Evolutionary conservation across 2,797 vertebrate species (phyloP), one percentile per base, ranked within the genome.

Genomic region (Clarias platycephalus): DNA sequence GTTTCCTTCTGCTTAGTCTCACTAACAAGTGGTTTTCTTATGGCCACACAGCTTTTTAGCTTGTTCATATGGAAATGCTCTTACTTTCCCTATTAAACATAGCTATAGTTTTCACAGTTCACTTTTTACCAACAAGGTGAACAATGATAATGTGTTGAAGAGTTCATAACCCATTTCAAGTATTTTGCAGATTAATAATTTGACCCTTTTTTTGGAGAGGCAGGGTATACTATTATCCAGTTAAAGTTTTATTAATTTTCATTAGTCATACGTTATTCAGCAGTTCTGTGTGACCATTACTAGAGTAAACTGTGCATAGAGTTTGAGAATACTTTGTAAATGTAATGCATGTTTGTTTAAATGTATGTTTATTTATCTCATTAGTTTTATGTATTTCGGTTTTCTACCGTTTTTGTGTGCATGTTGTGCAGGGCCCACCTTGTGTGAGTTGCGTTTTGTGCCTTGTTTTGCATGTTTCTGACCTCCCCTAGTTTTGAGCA

Each of bases 401-500:
- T 66, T 57, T 76, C 3, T 6, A 44, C 31, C 40, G n/a, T 31
- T 64, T 86, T 40, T 40, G 60, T 91, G 88, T 91, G 82, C 87
- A 86, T 72, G 76, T 79, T 26, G 6, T 80, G 31, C 72, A 85
- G 79, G 85, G 79, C 66, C 83, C 44, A 87, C 85, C 82, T 87
- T 57, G 76, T 85, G 67, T 83, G 81, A 77, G n/a, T 87, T 83
- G 81, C 72, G n/a, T 87, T 79, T 87, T 83, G 80, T 86, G 72
- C 24, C 66, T 79, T 88, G 84, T 81, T 87, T 74, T 87, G 75
- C 83, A 57, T 88, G 88, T 86, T 28, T 89, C 71, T 84, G 81
- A 83, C 58, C 28, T 4, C 62, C 82, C 87, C 89, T 86, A 84
- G 90, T 89, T 93, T 91, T 88, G 90, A 92, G 91, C 90, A 86